A percentile compares a stretch with the other conserved stretches of the same genome.
Conservation (phyloP, 1,140 invertebrate species). For the Drosophila quadrilineata region DNA sequence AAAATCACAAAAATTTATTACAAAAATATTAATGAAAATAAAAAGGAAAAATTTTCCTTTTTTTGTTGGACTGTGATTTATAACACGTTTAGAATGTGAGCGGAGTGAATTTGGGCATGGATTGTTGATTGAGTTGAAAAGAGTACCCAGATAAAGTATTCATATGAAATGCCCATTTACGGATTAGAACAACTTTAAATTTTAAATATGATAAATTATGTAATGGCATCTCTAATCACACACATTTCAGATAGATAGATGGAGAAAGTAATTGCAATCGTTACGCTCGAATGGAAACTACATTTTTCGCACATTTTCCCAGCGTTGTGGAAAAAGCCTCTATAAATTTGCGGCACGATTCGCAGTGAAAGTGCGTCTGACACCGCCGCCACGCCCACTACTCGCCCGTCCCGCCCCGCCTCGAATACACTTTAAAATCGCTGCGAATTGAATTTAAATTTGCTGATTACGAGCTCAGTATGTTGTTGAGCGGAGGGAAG, state of each 20-base stretch:
- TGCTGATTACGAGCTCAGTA: conserved; percentile 51
- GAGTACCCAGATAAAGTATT: not conserved
- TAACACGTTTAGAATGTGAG: conserved; percentile 50
- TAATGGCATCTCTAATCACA: too few relatives aligned
- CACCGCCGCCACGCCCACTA: conserved; percentile 46
- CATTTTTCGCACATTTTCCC: conserved; percentile 19
- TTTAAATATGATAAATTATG: conserved; percentile 78
- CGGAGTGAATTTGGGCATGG: conserved; percentile 3
- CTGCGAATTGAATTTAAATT: conserved; percentile 77
- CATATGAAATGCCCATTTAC: not conserved
- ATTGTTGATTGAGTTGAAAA: conserved; percentile 16
- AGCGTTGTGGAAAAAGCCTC: not conserved
- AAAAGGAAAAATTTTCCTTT: conserved; percentile 32
- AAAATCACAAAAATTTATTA: conserved; percentile 26
- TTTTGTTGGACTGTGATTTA: too few relatives aligned
- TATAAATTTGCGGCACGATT: conserved; percentile 20
- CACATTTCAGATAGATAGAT: conserved; percentile 26
- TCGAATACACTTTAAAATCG: conserved; percentile 28
- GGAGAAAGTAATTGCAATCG: conserved; percentile 38
- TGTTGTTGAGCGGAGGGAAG: not conserved
- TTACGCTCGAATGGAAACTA: conserved; percentile 29
- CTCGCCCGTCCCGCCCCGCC: too few relatives aligned
- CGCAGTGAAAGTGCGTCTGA: conserved; percentile 41
- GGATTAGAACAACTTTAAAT: conserved; percentile 12
- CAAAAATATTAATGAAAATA: conserved; percentile 10